These are phyloP conservation scores for Pogonocherus hispidulus DNA, from an alignment of 2,888 invertebrate species.

Conservation along the genomic window DNA sequence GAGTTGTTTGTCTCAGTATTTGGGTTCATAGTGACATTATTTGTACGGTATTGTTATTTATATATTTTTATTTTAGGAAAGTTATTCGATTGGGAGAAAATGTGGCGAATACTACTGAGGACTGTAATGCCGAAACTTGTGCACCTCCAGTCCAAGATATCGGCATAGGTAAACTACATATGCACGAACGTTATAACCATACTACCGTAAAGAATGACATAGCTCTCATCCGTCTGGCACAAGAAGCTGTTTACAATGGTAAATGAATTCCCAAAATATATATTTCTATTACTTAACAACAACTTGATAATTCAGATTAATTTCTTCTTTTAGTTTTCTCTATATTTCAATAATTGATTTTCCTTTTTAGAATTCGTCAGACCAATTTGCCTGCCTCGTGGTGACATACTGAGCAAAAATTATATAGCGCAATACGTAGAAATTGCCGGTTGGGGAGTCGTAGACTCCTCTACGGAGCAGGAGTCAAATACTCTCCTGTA, in stretches of 20 bases:
- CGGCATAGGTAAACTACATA: constrained; percentile 43
- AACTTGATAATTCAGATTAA: no score
- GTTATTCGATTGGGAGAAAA: constrained; percentile 57
- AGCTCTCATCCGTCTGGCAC: background rate
- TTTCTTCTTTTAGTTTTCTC: background rate
- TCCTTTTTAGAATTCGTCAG: constrained; percentile 69
- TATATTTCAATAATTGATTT: background rate
- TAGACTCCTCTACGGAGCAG: constrained; percentile 49
- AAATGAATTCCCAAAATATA: background rate
- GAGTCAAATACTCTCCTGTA: constrained; percentile 60
- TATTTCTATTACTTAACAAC: background rate
- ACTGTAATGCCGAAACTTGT: constrained; percentile 60
- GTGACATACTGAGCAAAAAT: constrained; percentile 63
- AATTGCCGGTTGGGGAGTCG: constrained; percentile 71
- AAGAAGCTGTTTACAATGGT: constrained; percentile 5
- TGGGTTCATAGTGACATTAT: background rate
- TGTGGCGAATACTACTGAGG: constrained; percentile 46
- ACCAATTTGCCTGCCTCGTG: constrained; percentile 73
- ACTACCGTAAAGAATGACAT: background rate
- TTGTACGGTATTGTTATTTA: background rate
- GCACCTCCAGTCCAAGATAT: constrained; percentile 66
- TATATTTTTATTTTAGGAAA: constrained; percentile 42
- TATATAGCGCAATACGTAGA: constrained; percentile 67
- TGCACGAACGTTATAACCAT: constrained; percentile 21
- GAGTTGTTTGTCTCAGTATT: background rate